A percentile compares a stretch with the other conserved stretches of the same genome.
Conservation (phyloP, 2,888 invertebrate genomes). For the Alsophila aescularia region DNA sequence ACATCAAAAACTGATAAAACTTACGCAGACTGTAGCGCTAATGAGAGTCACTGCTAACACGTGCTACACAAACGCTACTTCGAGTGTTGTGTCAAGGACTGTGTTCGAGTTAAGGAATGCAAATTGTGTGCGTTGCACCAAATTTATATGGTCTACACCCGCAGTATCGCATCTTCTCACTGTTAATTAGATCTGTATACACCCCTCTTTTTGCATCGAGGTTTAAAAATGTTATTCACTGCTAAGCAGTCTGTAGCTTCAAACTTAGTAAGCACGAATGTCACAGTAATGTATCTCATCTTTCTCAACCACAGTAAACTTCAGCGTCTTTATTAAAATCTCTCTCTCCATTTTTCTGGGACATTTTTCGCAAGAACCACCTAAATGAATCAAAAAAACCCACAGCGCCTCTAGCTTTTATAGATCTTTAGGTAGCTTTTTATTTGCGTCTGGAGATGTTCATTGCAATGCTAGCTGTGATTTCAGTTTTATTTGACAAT, state of each 20-base stretch:
- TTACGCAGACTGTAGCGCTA: too few species aligned
- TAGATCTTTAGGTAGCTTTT: conserved; percentile 8
- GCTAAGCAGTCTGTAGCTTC: not conserved
- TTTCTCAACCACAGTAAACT: conserved; percentile 36
- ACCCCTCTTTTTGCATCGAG: too few species aligned
- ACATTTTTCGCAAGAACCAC: conserved; percentile 18
- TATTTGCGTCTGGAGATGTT: conserved; percentile 15
- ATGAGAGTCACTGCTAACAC: too few species aligned
- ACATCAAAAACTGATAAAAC: too few species aligned
- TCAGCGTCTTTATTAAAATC: conserved; percentile 25
- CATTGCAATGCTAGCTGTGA: conserved; percentile 8
- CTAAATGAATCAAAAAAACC: conserved; percentile 17
- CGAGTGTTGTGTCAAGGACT: too few species aligned
- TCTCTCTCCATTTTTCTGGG: conserved; percentile 14
- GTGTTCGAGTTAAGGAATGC: too few species aligned
- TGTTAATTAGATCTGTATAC: too few species aligned
- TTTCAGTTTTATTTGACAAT: not conserved
- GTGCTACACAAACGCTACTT: too few species aligned
- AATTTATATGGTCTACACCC: too few species aligned
- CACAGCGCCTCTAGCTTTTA: conserved; percentile 10
- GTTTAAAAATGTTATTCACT: too few species aligned
- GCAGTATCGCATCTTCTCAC: too few species aligned
- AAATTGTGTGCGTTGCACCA: too few species aligned
- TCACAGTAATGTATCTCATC: conserved; percentile 28
- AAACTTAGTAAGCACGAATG: not conserved